Evolutionary conservation across 2,797 vertebrate genomes (phyloP), one percentile per base, ranked within the genome.

Genomic region (Leucoraja ocellata): DNA sequence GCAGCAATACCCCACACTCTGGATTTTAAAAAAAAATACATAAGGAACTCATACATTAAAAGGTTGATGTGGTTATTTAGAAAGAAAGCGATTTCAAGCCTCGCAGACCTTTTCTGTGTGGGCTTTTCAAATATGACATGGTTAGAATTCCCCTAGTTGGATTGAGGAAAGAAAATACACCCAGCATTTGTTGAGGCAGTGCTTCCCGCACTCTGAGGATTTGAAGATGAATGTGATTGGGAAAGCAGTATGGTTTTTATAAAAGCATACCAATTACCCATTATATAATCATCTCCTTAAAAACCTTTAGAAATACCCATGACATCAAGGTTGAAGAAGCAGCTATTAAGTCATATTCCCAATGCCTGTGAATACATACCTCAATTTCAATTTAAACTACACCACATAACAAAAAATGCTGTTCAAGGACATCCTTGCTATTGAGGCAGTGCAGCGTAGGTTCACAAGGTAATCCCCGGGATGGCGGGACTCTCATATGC

Each of bases 1-100:
- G 94, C 94, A 95, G 95, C 91, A 94, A 94, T 95, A 96, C 96
- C 95, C 94, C 95, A 94, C 94, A 95, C 93, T 94, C 86, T 93
- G 93, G 95, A 95, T 94, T 93, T 74, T 18, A 93, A 84, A 94
- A 94, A 95, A 94, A 94, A 95, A 95, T 94, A 93, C n/a, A 94
- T 93, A 94, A 0, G 11, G 95, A 96, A 94, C 65, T 93, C 79
- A 93, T 94, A 93, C 77, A 84, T 93, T 74, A 74, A 58, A 91
- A 68, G 77, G 79, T 93, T 91, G 77, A 39, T 93, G 68, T 8
- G 61, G 91, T 93, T 61, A 93, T 93, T 84, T 77, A 61, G 93
- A 74, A 92, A 25, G 11, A n/a, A 76, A 18, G 39, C 90, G 58
- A 92, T 39, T 28, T 92, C 14, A 92, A 92, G 25, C 90, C 71